Evolutionary conservation across 2,113 vertebrate species (phyloP).

Genomic region (Leptodactylus fuscus): DNA sequence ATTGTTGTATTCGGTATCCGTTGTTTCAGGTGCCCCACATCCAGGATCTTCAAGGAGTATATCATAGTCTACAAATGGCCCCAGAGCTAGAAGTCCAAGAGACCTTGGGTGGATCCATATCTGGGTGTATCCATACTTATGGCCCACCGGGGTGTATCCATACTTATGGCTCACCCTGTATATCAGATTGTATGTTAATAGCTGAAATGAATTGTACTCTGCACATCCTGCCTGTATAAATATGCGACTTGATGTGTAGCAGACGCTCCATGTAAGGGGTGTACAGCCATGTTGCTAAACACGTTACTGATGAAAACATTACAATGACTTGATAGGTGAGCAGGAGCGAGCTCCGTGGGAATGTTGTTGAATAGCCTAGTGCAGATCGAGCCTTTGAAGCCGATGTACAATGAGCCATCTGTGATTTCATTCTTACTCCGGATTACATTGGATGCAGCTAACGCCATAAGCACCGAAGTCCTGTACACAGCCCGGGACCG

Average conservation of each 20-base stretch:
- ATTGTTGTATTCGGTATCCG: no score
- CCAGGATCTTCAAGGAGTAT: no score
- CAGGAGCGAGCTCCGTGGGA: conserved; percentile 4
- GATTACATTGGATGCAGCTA: conserved; percentile 50
- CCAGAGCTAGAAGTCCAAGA: no score
- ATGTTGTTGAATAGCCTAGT: conserved; percentile 16
- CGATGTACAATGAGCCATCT: conserved; percentile 38
- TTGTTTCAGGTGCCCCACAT: no score
- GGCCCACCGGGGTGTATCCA: no score
- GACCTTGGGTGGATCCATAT: no score
- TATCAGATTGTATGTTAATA: no score
- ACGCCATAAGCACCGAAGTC: conserved; percentile 35
- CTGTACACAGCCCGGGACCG: conserved; percentile 32
- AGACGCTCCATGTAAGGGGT: neutral
- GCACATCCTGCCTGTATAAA: neutral
- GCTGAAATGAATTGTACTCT: neutral
- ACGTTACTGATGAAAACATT: neutral
- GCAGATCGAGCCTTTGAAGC: conserved; percentile 43
- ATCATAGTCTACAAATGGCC: no score
- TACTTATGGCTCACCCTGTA: no score
- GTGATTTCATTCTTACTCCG: conserved; percentile 38
- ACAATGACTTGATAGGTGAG: conserved; percentile 42
- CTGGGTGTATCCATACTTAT: no score
- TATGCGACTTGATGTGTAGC: neutral
- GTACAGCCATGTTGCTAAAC: neutral